Evolutionary conservation across 2,113 vertebrate genomes (phyloP).

Genomic region (Platycercus adscitus): DNA sequence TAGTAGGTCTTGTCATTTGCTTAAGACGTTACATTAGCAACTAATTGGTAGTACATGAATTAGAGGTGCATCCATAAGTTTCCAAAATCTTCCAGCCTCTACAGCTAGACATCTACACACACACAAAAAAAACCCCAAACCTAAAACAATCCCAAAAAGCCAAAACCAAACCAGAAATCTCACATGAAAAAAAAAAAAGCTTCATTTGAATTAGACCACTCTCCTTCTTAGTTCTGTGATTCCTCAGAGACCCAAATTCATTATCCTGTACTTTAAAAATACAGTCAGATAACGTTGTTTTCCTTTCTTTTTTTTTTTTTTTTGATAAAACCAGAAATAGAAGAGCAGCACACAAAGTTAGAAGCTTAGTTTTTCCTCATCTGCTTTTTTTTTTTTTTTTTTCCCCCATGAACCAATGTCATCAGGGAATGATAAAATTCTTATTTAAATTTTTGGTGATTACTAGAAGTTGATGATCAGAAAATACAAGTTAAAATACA

Average conservation of each 20-base stretch:
- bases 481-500: conserved; percentile 59
- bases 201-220: not conserved
- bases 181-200: not conserved
- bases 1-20: not conserved
- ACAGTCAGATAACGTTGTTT: not conserved
- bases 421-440: not conserved
- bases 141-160: too few relatives aligned
- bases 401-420: not conserved
- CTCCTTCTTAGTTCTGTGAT: not conserved
- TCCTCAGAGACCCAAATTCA: not conserved
- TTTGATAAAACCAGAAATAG: not conserved
- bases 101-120: not conserved
- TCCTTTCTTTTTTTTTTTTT: not conserved
- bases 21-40: not conserved
- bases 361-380: not conserved
- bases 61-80: not conserved
- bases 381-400: not conserved
- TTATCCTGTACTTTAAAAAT: not conserved
- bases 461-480: conserved; percentile 24
- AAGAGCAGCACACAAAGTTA: not conserved
- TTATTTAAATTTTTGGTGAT: conserved; percentile 19
- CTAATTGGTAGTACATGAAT: not conserved
- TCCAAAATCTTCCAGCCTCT: not conserved
- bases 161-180: not conserved
- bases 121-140: not conserved